Evolutionary conservation across 2,888 invertebrate genomes (phyloP), one percentile per base, ranked within the genome.

Genomic region (Galerucella calmariensis): DNA sequence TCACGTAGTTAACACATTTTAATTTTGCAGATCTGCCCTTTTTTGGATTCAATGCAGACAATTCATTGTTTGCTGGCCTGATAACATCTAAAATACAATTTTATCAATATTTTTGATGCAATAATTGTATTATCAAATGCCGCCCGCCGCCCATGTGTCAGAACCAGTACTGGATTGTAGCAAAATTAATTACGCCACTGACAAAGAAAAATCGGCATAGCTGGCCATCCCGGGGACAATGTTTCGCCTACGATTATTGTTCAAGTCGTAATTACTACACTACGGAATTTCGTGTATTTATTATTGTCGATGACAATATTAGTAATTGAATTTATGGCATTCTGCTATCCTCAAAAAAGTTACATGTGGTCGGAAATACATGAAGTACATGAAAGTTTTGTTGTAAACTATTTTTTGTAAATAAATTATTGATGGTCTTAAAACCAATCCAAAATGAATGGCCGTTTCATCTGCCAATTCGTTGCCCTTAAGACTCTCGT

Each of bases 191-290:
- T 58, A 62, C 65, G 44, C 69, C 69, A 65, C 48, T 69, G 48
- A 69, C 27, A 68, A 65, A 58, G 69, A 73, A 73, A 73, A 73
- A 73, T 73, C 16, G 73, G 41, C 59, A 66, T 63, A 73, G 63
- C 68, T 65, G 69, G 59, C 63, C 69, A 58, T 56, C 56, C 48
- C 44, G 44, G 35, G 51, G 44, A 69, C 73, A 73, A 69, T 53
- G 53, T 58, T 69, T 35, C 69, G 41, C 58, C 63, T 48, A 69
- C 69, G 69, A 48, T 73, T 65, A 73, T 69, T 59, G 73, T 69
- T 46, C 69, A 73, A 73, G 73, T 73, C 48, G 58, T 68, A 73
- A 73, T 73, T 73, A 69, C 56, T 59, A 59, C 65, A 59, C 65
- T 58, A 67, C 65, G 69, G 69, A 73, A 73, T 73, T 73, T 68